These are phyloP conservation scores for Dasysyrphus tricinctus DNA, from an alignment of 2,888 invertebrate genomes.

Conservation along the genomic window DNA sequence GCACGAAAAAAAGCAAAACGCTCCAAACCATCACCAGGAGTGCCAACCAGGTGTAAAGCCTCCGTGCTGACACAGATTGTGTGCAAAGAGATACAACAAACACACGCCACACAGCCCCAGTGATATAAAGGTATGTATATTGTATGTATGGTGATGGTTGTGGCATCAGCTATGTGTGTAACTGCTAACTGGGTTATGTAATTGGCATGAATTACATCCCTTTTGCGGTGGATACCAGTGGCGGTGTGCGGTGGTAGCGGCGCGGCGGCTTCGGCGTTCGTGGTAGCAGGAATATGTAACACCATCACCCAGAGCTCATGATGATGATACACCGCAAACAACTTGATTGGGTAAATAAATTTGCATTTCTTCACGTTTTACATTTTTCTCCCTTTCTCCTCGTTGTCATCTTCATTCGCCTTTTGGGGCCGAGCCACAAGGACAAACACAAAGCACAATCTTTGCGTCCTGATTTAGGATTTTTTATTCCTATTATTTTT, in stretches of 20 bases:
- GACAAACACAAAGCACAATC: constrained; percentile 48
- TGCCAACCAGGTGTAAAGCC: constrained; percentile 68
- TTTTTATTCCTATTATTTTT: constrained; percentile 30
- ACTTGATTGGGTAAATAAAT: constrained; percentile 75
- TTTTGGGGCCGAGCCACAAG: constrained; percentile 37
- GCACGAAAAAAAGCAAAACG: constrained; percentile 32
- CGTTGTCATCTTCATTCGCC: constrained; percentile 14
- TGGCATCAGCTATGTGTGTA: not conserved
- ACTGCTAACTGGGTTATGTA: constrained; percentile 64
- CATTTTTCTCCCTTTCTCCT: constrained; percentile 1
- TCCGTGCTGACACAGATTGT: constrained; percentile 64
- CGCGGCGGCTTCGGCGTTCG: constrained; percentile 23
- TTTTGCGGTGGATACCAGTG: constrained; percentile 61
- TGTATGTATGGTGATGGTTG: not conserved
- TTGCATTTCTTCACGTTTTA: constrained; percentile 59
- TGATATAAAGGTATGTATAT: not conserved
- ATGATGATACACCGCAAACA: constrained; percentile 71
- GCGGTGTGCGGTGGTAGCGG: constrained; percentile 39
- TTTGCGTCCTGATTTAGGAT: constrained; percentile 60
- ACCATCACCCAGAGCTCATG: constrained; percentile 49
- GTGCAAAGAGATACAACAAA: constrained; percentile 51
- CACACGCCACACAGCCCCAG: constrained; percentile 20
- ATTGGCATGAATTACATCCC: constrained; percentile 72
- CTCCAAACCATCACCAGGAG: constrained; percentile 39
- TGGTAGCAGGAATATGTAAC: constrained; percentile 52